Base-by-base conservation (phyloP, 2,888 invertebrate species). In the Drepana falcataria region DNA sequence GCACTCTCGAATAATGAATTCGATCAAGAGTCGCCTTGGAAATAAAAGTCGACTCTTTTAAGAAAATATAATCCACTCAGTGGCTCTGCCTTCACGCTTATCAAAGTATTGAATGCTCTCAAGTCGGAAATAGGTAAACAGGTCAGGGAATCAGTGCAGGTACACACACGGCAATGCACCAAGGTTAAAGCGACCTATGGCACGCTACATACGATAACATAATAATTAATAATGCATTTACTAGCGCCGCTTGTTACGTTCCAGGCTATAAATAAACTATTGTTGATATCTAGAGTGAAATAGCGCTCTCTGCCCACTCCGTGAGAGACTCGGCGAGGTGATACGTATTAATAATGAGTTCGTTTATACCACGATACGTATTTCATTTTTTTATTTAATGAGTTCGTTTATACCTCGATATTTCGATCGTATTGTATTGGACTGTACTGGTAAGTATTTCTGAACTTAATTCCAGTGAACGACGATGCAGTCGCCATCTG, bases 141-240 rank as follows among this genome's bases (percentile, higher is more conserved):
- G 85, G 85, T 86, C 86, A 85, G 65, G 77, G 78, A 77, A 68
- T 68, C 62, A 70, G 73, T 72, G 71, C 73, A 77, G 77, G 75
- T 76, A 81, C 78, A 79, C 73, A 79, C 73, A 76, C 75, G 71
- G 66, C 59, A 70, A 75, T 57, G 63, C 57, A 62, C 65, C 81
- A 80, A 83, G 83, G 84, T 73, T 73, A 37, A 4, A 37, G 60
- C 56, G 48, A 51, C 48, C 44, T 69, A 65, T 63, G 69, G 71
- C 68, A 64, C 21, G 58, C 60, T 59, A 61, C 63, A 66, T 64
- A 63, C 70, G 71, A 69, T 69, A 69, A 68, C 65, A 64, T 61
- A 58, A 64, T 61, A 58, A 68, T 64, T 67, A 64, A 62, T 66
- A 60, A 65, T 67, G 66, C 68, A 70, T 64, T 63, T 59, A 61